Evolutionary conservation across 2,113 vertebrate species (phyloP), one percentile per base, ranked within the genome.

Genomic region (Bubo blakistoni): DNA sequence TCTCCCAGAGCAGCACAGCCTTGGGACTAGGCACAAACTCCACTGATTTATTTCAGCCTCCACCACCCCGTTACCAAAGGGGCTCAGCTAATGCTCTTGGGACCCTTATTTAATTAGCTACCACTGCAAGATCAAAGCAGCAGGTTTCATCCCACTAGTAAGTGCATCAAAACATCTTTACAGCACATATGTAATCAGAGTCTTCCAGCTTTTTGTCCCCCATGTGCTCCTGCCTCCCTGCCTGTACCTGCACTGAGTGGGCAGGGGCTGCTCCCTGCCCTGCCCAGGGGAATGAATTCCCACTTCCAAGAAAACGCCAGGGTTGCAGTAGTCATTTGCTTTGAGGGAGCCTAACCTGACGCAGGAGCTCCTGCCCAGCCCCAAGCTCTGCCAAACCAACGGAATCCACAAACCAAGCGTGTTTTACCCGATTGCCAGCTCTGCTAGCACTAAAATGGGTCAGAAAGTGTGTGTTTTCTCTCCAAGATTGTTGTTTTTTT

Each of bases 351-450:
- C 27, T 26, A 46, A 7, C 7, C 51, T 62, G 42, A 70, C 10
- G 13, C 47, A 63, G 47, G 30, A 91, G 73, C 42, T 90, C 42
- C 29, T 69, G 22, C 6, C 13, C 13, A 63, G 73, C 22, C 29
- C 32, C 63, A 78, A 26, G 44, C 59, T 73, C 67, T 78, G 38
- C 29, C 54, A 72, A 44, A 42, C 1, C 5, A 10, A 29, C 4
- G 4, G 34, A 17, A 32, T 36, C 67, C 42, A n/a, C n/a, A 77
- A 10, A 2, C 24, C 0, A 0, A 89, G 36, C 3, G 1, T 38
- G 42, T 51, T 91, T 88, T 83, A 87, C 16, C 38, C 0, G 0
- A 46, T 0, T 62, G 55, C n/a, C 34, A 7, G 14, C 29, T n/a
- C 44, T 2, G 6, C 18, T 40, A 71, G 32, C 12, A 5, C 9